Evolutionary conservation across 2,113 vertebrate species (phyloP), one percentile per base, ranked within the genome.

Genomic region (Neolamprologus sp.): DNA sequence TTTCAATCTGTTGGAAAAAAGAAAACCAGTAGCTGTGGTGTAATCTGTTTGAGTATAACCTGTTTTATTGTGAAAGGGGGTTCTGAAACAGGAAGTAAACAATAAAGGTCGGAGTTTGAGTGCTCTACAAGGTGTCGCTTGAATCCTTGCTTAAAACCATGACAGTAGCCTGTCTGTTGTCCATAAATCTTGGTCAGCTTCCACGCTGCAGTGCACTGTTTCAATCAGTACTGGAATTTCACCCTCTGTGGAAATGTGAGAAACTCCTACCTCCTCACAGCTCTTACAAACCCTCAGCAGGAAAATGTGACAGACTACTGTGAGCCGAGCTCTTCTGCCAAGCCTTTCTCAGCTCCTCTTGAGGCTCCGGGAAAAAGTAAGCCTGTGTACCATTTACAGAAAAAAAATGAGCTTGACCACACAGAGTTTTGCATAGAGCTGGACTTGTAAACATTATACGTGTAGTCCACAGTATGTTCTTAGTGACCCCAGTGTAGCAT

Each of bases 291-390:
- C 40, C 10, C 17, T 57, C 9, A 3, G 45, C 87, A 83, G 81
- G 53, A 85, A 65, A 75, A 73, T 10, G 90, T 89, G 87, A 49
- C 65, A 13, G 37, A 71, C 80, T 83, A 37, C 55, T 73, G 85
- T 83, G 53, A 82, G 33, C 47, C 4, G 6, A 16, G 47, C 3
- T 42, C n/a, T 28, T 65, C 21, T 16, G 11, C 17, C 40, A 8
- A 21, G 19, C 7, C 8, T 54, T 54, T 65, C 40, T 53, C 47
- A 81, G 80, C 75, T 68, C n/a, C 2, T 31, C 13, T 83, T 60
- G 26, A 49, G 26, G 83, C n/a, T 85, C 71, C 28, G 9, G 23
- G 54, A 10, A 73, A 73, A 16, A 60, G 49, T 57, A 28, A 40
- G 40, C 12, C 40, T 2, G 4, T 73, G 35, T 49, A 6, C 45